These are phyloP conservation scores for Drosophila nr. perissopoda DNA, from an alignment of 2,888 invertebrate genomes.

Conservation along the genomic window DNA sequence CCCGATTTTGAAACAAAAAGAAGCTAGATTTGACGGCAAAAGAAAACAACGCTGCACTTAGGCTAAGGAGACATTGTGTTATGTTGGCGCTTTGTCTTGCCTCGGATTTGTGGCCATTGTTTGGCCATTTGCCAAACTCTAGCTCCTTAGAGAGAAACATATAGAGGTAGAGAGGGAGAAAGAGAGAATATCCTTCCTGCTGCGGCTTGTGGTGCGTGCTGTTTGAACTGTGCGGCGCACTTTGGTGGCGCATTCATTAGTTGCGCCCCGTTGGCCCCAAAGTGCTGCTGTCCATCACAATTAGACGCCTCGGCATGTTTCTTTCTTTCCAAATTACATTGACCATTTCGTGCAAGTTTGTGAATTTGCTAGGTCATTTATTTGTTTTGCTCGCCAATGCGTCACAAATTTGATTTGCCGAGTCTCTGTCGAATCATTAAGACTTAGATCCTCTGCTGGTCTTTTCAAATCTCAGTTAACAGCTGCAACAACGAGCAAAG, in stretches of 20 bases:
- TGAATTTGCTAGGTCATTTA: slow-evolving; percentile 31
- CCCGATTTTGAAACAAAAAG: neutral
- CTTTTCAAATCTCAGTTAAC: slow-evolving; percentile 22
- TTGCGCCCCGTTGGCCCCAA: slow-evolving; percentile 48
- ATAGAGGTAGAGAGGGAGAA: neutral
- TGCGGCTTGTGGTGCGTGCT: slow-evolving; percentile 37
- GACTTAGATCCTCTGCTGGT: neutral
- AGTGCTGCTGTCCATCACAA: slow-evolving; percentile 73
- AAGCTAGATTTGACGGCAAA: neutral
- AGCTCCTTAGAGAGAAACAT: slow-evolving; percentile 5
- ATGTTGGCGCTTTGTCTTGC: slow-evolving; percentile 13
- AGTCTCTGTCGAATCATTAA: slow-evolving; percentile 38
- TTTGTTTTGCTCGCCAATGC: slow-evolving; percentile 27
- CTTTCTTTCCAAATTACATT: neutral
- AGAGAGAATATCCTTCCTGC: slow-evolving; percentile 24
- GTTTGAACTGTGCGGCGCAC: slow-evolving; percentile 54
- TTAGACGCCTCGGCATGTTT: slow-evolving; percentile 44
- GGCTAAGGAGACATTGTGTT: slow-evolving; percentile 2
- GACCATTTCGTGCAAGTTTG: slow-evolving; percentile 22
- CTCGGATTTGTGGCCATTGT: slow-evolving; percentile 56
- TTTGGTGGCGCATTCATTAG: slow-evolving; percentile 68
- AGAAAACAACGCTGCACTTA: neutral
- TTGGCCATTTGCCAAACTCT: slow-evolving; percentile 48
- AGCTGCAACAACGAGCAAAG: slow-evolving; percentile 16
- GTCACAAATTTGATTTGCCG: slow-evolving; percentile 34